These are phyloP conservation scores for Eupleurogrammus muticus DNA, from an alignment of 2,797 vertebrate species.

Conservation along the genomic window DNA sequence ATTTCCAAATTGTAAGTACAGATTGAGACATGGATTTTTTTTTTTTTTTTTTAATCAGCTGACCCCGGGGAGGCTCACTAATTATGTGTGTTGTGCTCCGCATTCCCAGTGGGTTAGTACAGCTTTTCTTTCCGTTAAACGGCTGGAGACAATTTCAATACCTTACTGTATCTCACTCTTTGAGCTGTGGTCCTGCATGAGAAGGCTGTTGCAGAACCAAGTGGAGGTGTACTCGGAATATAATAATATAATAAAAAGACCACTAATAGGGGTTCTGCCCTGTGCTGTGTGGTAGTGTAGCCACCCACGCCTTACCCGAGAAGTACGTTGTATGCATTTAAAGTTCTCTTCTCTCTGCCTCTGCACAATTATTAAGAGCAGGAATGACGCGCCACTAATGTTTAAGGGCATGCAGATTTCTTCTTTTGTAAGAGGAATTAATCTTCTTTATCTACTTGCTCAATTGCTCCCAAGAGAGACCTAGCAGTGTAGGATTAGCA, in stretches of 20 bases:
- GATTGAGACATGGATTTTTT: too few species aligned
- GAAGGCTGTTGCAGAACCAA: conserved; percentile 29
- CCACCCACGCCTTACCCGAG: conserved; percentile 14
- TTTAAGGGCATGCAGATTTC: conserved; percentile 53
- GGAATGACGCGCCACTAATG: conserved; percentile 57
- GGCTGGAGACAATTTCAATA: conserved; percentile 41
- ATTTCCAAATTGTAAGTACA: too few species aligned
- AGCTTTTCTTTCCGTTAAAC: conserved; percentile 46
- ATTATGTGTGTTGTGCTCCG: conserved; percentile 28
- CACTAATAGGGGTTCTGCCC: conserved; percentile 62
- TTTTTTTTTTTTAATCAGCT: too few species aligned
- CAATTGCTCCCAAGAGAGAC: conserved; percentile 53
- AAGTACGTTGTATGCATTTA: conserved; percentile 49
- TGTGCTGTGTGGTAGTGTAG: conserved; percentile 23
- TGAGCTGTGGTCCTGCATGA: conserved; percentile 34
- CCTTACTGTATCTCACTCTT: conserved; percentile 23
- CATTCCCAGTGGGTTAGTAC: conserved; percentile 36
- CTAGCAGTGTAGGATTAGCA: conserved; percentile 51
- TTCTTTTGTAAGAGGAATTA: conserved; percentile 65
- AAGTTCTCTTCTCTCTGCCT: conserved; percentile 48
- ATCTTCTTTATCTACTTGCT: conserved; percentile 74
- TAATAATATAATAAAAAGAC: conserved; percentile 49
- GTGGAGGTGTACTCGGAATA: conserved; percentile 34
- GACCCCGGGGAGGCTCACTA: too few species aligned
- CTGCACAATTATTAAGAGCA: conserved; percentile 73